Evolutionary conservation across 2,888 invertebrate species (phyloP).

Genomic region (Macrophya alboannulata): DNA sequence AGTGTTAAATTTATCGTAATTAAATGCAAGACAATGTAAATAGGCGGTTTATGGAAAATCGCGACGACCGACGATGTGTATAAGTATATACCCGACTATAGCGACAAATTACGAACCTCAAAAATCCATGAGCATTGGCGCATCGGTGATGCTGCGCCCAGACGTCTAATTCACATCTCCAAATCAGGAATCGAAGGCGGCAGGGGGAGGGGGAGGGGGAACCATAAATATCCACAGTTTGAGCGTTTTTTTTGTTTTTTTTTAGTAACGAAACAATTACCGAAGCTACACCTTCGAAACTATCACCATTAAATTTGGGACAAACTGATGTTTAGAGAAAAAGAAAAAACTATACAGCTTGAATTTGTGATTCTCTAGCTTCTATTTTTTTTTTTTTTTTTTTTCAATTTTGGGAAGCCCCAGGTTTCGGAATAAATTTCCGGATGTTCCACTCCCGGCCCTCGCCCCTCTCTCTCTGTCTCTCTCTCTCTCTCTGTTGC

Average conservation of each 20-base stretch:
- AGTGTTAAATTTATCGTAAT: slow-evolving; percentile 47
- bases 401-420: not conserved
- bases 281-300: slow-evolving; percentile 23
- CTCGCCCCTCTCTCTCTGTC: too few species aligned
- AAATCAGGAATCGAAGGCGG: too few species aligned
- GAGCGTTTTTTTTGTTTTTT: too few species aligned
- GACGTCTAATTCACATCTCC: not conserved
- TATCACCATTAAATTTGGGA: not conserved
- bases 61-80: slow-evolving; percentile 17
- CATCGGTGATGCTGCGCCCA: slow-evolving; percentile 40
- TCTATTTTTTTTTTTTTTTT: not conserved
- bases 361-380: not conserved
- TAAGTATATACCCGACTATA: too few species aligned
- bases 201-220: too few species aligned
- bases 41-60: slow-evolving; percentile 27
- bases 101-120: slow-evolving; percentile 45
- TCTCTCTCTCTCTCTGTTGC: too few species aligned
- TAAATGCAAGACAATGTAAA: slow-evolving; percentile 50
- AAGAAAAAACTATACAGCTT: slow-evolving; percentile 10
- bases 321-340: slow-evolving; percentile 24
- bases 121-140: not conserved
- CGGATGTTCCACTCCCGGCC: not conserved
- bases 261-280: slow-evolving; percentile 33
- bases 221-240: slow-evolving; percentile 39
- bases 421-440: not conserved